Conservation (phyloP, 2,113 vertebrate genomes). For the Eublepharis macularius region DNA sequence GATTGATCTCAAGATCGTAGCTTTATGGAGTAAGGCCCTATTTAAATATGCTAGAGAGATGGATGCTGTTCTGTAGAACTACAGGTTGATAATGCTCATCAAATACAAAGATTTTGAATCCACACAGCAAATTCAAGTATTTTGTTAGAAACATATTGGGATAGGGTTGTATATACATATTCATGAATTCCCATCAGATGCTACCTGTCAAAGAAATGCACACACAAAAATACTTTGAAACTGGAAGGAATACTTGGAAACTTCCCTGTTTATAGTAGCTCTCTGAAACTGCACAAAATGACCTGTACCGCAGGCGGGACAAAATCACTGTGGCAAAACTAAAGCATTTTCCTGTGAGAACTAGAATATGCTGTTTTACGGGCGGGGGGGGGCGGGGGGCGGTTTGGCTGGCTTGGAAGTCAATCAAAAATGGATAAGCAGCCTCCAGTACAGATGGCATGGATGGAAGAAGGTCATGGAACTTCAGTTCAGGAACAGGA, state of each 20-base stretch:
- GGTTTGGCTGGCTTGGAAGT: not conserved
- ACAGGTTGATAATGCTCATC: not conserved
- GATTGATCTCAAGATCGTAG: not conserved
- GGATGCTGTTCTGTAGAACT: not conserved
- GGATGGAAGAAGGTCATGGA: not conserved
- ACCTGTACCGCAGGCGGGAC: too few species aligned
- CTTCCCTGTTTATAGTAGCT: not conserved
- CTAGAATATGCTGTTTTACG: not conserved
- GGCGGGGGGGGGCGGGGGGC: too few species aligned
- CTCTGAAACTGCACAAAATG: not conserved
- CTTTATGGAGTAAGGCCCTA: accelerated
- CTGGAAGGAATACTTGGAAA: not conserved
- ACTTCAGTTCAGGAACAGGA: not conserved
- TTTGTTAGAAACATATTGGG: not conserved
- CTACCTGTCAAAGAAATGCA: not conserved
- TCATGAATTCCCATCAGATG: not conserved
- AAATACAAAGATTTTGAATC: not conserved
- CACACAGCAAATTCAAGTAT: not conserved
- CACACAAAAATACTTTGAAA: not conserved
- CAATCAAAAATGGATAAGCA: not conserved
- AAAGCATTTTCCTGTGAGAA: not conserved
- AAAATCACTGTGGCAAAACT: not conserved
- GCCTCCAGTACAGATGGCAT: not conserved
- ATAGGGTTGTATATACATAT: not conserved
- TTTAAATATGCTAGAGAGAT: not conserved